Evolutionary conservation across 2,113 vertebrate genomes (phyloP).

Genomic region (Isurus oxyrinchus): DNA sequence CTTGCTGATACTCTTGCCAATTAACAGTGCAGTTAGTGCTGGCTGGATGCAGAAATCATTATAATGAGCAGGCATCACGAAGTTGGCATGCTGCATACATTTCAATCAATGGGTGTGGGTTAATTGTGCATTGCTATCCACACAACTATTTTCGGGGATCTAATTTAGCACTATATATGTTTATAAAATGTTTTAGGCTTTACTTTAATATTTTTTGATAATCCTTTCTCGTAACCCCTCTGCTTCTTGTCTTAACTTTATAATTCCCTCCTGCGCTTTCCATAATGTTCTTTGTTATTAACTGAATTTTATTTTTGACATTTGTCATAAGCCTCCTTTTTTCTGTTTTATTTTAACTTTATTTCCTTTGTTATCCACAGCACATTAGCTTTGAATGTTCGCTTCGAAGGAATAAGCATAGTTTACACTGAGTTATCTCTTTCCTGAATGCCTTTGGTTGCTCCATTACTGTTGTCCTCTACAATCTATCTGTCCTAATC

Average conservation of each 20-base stretch:
- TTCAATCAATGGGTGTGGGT: no score
- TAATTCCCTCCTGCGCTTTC: neutral
- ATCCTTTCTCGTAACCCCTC: neutral
- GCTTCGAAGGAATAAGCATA: neutral
- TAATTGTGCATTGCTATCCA: no score
- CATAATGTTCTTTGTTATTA: neutral
- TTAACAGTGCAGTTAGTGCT: neutral
- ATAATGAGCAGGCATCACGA: neutral
- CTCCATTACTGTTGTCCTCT: neutral
- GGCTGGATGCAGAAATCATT: neutral
- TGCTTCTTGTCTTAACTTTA: neutral
- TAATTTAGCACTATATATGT: neutral
- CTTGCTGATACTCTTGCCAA: neutral
- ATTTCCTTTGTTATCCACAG: neutral
- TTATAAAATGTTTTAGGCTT: neutral
- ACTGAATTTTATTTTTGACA: neutral
- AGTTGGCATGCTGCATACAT: neutral
- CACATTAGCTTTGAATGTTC: neutral
- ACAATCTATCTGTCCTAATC: neutral
- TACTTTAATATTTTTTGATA: neutral
- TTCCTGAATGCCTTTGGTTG: neutral
- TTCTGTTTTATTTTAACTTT: neutral
- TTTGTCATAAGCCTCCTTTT: neutral
- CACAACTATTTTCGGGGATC: neutral
- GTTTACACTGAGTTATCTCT: neutral